Percentiles rank a stretch among this genome's conserved stretches.
These are phyloP conservation scores for Scytalopus superciliaris DNA, from an alignment of 2,113 vertebrate species.

Conservation along the genomic window DNA sequence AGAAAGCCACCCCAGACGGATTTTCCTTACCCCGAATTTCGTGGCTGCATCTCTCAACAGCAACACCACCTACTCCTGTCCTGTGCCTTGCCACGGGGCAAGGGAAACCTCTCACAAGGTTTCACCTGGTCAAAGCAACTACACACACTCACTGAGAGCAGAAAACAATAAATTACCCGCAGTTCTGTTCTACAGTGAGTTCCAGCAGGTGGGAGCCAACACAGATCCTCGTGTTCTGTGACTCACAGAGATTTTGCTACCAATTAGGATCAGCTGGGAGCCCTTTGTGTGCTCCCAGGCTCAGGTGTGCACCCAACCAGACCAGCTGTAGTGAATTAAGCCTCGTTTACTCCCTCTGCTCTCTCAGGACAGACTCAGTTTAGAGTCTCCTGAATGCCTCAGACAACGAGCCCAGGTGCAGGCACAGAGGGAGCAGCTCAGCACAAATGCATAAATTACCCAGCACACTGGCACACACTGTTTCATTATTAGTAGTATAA, in stretches of 20 bases:
- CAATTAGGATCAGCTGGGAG: background rate
- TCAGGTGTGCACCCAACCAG: background rate
- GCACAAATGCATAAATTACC: background rate
- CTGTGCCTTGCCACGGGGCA: background rate
- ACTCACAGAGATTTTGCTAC: background rate
- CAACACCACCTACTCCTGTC: background rate
- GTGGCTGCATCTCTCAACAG: background rate
- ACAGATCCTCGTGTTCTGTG: background rate
- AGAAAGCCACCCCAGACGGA: background rate
- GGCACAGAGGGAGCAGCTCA: background rate
- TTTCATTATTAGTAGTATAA: background rate
- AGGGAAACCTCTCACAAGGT: background rate
- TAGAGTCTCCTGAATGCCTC: background rate
- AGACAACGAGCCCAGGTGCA: background rate
- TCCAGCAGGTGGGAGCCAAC: background rate
- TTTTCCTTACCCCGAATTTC: background rate
- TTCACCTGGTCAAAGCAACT: background rate
- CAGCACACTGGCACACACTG: background rate
- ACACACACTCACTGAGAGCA: background rate
- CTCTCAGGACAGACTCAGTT: background rate
- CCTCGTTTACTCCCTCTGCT: background rate
- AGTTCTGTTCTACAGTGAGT: background rate
- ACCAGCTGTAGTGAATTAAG: background rate
- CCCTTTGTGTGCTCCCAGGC: fast-evolving
- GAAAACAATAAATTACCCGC: background rate